phyloP scores from a whole-genome alignment of 2,797 vertebrate species.

The Harpagifer antarcticus region DNA sequence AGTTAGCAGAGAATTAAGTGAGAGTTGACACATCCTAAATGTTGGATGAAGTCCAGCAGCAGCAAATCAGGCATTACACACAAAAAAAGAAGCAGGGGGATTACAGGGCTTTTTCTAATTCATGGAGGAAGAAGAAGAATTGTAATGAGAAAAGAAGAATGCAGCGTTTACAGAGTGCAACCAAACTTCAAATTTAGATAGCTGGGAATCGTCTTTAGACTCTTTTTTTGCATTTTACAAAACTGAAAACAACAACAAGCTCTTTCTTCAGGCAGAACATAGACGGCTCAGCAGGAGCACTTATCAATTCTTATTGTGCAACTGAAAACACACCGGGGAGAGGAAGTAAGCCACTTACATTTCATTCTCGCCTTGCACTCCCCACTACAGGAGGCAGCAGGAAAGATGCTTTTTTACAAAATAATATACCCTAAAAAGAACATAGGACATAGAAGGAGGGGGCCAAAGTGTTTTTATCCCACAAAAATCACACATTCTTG shows the following conservation, averaged over 20 bases:
- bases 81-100: not conserved
- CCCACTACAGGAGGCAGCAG: not conserved
- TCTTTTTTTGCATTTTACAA: conserved; percentile 1
- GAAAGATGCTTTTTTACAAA: not conserved
- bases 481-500: not conserved
- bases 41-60: conserved; percentile 43
- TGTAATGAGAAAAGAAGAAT: not conserved
- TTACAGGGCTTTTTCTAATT: conserved; percentile 5
- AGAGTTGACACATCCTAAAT: conserved; percentile 42
- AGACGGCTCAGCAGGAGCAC: conserved; percentile 25
- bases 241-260: conserved; percentile 1
- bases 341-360: conserved; percentile 9
- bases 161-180: not conserved
- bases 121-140: not conserved
- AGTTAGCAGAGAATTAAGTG: conserved; percentile 26
- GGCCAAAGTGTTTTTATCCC: not conserved
- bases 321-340: not conserved
- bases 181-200: conserved; percentile 5
- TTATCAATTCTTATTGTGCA: conserved; percentile 7
- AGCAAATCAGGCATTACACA: not conserved
- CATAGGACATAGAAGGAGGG: no score
- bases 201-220: not conserved
- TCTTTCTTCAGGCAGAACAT: conserved; percentile 4
- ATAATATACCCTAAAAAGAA: not conserved
- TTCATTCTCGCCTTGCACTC: not conserved